These are phyloP conservation scores for Petrocephalus microphthalmus DNA, from an alignment of 2,113 vertebrate genomes.

Conservation along the genomic window DNA sequence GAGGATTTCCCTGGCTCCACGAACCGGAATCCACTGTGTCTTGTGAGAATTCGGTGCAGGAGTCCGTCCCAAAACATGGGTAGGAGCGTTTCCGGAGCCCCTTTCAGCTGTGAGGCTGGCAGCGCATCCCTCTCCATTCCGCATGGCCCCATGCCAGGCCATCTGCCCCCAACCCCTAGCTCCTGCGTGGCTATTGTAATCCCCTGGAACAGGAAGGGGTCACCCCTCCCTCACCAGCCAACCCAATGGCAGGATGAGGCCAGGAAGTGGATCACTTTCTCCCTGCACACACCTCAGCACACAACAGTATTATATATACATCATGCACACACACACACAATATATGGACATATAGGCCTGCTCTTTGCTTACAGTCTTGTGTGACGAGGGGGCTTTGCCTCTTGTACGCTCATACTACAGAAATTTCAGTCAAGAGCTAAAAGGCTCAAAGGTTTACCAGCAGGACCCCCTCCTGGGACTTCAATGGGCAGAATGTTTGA, in stretches of 20 bases:
- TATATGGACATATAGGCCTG: neutral
- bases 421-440: too few species aligned
- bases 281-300: neutral
- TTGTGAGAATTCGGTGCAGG: neutral
- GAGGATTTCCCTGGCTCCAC: neutral
- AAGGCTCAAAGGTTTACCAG: neutral
- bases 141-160: slow-evolving; percentile 75
- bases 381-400: too few species aligned
- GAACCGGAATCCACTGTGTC: neutral
- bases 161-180: slow-evolving; percentile 50
- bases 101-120: neutral
- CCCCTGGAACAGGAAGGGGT: slow-evolving; percentile 63
- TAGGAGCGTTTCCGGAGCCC: neutral
- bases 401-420: too few species aligned
- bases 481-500: neutral
- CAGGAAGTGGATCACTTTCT: neutral
- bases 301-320: neutral
- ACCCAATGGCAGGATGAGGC: slow-evolving; percentile 25
- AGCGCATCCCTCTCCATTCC: slow-evolving; percentile 68
- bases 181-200: neutral
- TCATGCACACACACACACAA: neutral
- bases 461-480: neutral
- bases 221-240: slow-evolving; percentile 55
- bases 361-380: neutral
- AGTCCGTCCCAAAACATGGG: neutral